Evolutionary conservation across 2,797 vertebrate species (phyloP).

Genomic region (Rachycentron canadum): DNA sequence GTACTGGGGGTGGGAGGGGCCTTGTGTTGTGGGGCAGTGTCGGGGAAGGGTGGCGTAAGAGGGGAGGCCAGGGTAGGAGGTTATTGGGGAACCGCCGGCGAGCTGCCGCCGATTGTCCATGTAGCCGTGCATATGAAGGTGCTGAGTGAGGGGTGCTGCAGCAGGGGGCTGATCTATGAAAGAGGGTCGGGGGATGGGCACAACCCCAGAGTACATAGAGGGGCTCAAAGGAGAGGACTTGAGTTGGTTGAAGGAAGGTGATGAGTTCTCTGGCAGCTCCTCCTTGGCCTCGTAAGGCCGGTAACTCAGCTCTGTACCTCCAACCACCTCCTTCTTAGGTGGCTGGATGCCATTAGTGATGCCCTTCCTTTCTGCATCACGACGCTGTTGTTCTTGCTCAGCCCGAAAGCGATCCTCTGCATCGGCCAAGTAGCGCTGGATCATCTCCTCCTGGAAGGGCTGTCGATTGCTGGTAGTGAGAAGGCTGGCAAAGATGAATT

Average conservation of each 20-base stretch:
- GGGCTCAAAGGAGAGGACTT: conserved; percentile 82
- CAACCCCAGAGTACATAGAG: conserved; percentile 87
- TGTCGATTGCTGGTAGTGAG: conserved; percentile 94
- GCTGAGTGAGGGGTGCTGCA: conserved; percentile 71
- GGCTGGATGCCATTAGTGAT: conserved; percentile 65
- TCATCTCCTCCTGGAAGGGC: conserved; percentile 98
- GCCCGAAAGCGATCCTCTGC: conserved; percentile 92
- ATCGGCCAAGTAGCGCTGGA: conserved; percentile 93
- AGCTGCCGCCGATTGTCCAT: conserved; percentile 84
- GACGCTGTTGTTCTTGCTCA: conserved; percentile 92
- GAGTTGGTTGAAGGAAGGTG: conserved; percentile 65
- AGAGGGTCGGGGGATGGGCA: conserved; percentile 90
- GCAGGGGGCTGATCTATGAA: conserved; percentile 74
- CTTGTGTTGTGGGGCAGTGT: conserved; percentile 82
- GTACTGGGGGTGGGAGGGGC: conserved; percentile 75
- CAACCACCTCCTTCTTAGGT: conserved; percentile 71
- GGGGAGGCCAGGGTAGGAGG: conserved; percentile 82
- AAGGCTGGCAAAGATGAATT: conserved; percentile 91
- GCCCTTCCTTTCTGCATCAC: conserved; percentile 88
- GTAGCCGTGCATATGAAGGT: conserved; percentile 81
- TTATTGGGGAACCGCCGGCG: conserved; percentile 79
- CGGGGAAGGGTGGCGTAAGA: conserved; percentile 88
- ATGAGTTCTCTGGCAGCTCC: conserved; percentile 76
- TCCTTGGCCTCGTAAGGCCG: conserved; percentile 80
- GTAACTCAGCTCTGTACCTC: conserved; percentile 59